Percentiles rank a stretch among this genome's conserved stretches.
phyloP scores from a whole-genome alignment of 2,888 invertebrate species.

The Dicyrtoma fusca region DNA sequence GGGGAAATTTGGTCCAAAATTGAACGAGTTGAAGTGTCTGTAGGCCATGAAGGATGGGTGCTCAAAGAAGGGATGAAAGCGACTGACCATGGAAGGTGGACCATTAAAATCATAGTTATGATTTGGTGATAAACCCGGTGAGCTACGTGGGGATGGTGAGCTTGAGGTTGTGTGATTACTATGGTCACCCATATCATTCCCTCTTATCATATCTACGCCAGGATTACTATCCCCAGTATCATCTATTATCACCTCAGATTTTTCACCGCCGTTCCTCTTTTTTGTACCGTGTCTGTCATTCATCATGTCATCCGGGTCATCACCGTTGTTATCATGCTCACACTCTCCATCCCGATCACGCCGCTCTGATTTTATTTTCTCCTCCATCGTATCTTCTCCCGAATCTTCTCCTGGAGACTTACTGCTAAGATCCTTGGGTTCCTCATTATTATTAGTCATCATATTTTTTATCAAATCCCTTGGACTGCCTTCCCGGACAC shows the following conservation, averaged over 20 bases:
- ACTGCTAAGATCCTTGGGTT: conserved; percentile 55
- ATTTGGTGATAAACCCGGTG: conserved; percentile 50
- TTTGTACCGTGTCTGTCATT: conserved; percentile 4
- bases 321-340: not conserved
- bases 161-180: conserved; percentile 47
- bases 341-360: not conserved
- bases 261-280: not conserved
- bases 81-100: conserved; percentile 47
- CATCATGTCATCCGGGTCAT: conserved; percentile 6
- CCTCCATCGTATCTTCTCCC: conserved; percentile 36
- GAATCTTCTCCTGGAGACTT: conserved; percentile 49
- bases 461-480: conserved; percentile 2
- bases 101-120: conserved; percentile 51
- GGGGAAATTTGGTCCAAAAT: conserved; percentile 49
- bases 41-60: conserved; percentile 56
- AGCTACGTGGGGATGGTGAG: conserved; percentile 53
- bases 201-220: conserved; percentile 15
- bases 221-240: conserved; percentile 14
- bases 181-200: conserved; percentile 15
- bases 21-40: conserved; percentile 54
- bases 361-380: conserved; percentile 11
- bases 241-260: conserved; percentile 6
- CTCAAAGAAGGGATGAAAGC: conserved; percentile 54
- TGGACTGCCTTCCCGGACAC: conserved; percentile 38
- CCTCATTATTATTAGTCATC: conserved; percentile 45